Evolutionary conservation across 1,140 invertebrate species (phyloP), one percentile per base, ranked within the genome.

Genomic region (Sipha flava): DNA sequence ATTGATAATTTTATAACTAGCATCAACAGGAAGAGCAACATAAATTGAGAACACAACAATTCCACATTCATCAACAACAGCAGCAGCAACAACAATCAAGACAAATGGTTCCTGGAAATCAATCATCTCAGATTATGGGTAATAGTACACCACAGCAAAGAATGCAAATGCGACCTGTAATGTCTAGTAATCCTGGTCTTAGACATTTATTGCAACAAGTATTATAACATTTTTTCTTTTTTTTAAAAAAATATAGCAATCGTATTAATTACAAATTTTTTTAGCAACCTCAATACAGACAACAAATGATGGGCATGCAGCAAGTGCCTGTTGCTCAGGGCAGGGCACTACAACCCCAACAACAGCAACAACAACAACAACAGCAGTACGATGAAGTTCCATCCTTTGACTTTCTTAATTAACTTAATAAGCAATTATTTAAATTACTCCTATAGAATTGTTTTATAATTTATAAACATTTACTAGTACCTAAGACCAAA

Each of bases 131-230:
- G 23, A 70, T 82, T 47, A 87, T 86, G 80, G 84, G 86, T 81
- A 82, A 84, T n/a, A 86, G 86, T 80, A 18, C 31, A 29, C 31
- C 73, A 14, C 82, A 87, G 31, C 89, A 90, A 79, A 86, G 90
- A 83, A 88, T 92, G 85, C 73, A 75, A 75, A 89, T 91, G 85
- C 86, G 90, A 62, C 90, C 90, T 23, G 87, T 88, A 23, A 88
- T 90, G 83, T 52, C 80, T 18, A 81, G 87, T 0, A 90, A 89
- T 81, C 88, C 90, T n/a, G 90, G 90, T n/a, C 84, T 92, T 31
- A 85, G 91, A 31, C 89, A 91, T 85, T 85, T 92, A 26, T 86
- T 92, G 3, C 90, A 92, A 85, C 90, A 91, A 84, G 90, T 91
- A 86, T 82, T 72, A 64, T 75, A 37, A 73, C 18, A 54, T 79